Evolutionary conservation across 1,140 invertebrate genomes (phyloP).

Genomic region (Hypothenemus hampei): DNA sequence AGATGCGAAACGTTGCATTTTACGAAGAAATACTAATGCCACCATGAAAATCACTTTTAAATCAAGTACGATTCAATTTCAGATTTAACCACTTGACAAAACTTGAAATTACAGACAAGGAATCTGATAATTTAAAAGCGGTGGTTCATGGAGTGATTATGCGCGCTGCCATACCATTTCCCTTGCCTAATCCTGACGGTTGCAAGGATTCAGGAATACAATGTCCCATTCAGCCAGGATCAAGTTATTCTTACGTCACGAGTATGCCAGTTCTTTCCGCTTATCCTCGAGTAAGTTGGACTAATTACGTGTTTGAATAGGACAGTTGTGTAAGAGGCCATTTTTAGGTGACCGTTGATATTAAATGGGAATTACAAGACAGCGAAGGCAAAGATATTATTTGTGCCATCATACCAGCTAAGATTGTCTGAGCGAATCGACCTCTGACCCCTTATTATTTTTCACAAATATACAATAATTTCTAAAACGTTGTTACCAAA

Average conservation of each 20-base stretch:
- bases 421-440: slow-evolving; percentile 50
- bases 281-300: slow-evolving; percentile 58
- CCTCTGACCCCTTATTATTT: too few relatives aligned
- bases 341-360: slow-evolving; percentile 56
- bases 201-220: slow-evolving; percentile 58
- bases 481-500: too few relatives aligned
- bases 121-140: slow-evolving; percentile 49
- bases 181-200: slow-evolving; percentile 60
- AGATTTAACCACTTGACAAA: background rate
- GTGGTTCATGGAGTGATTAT: slow-evolving; percentile 66
- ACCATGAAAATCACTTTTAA: slow-evolving; percentile 57
- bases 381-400: slow-evolving; percentile 56
- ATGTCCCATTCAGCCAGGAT: slow-evolving; percentile 60
- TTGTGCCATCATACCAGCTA: slow-evolving; percentile 62
- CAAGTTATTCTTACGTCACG: slow-evolving; percentile 55
- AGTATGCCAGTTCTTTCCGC: slow-evolving; percentile 54
- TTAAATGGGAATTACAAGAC: slow-evolving; percentile 67
- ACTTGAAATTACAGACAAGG: slow-evolving; percentile 46
- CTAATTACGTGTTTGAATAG: too few relatives aligned
- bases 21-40: slow-evolving; percentile 56
- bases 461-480: too few relatives aligned
- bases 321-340: too few relatives aligned
- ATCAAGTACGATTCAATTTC: slow-evolving; percentile 47
- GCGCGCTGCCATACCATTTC: slow-evolving; percentile 65
- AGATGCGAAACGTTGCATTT: slow-evolving; percentile 51